Base-by-base conservation (phyloP, 1,140 invertebrate species). In the Papilio xuthus region DNA sequence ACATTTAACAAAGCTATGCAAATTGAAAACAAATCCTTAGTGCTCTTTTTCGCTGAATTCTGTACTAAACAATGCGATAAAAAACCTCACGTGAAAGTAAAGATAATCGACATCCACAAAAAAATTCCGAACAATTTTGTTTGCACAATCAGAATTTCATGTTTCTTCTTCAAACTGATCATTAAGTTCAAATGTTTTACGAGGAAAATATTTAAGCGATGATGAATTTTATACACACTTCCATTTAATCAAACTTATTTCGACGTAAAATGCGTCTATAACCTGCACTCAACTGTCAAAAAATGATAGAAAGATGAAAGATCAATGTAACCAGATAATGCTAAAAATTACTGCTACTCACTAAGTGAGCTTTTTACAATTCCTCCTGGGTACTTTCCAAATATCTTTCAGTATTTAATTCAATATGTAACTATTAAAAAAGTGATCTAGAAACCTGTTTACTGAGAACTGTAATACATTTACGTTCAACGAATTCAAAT, bases 11-110 rank as follows among this genome's bases (percentile, higher is more conserved):
- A 83, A 82, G 77, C 77, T 80, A 79, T 63, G 79, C 50, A 78
- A 82, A 83, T 81, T 74, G 76, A 86, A 89, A 86, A 88, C 85
- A 87, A 88, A 84, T 84, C 78, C 82, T 83, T 86, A 81, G 18
- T 81, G 79, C 53, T 78, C 56, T 83, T 76, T 69, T 84, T 81
- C 69, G 67, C 76, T 78, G 83, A 83, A 83, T 83, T 85, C 71
- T 82, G 79, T 80, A 76, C 63, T 83, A 81, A 85, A 85, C 80
- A 82, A 82, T 78, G 71, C 78, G 79, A 83, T 84, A 83, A 78
- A 86, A 85, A 83, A 69, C 83, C 79, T 83, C 79, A 78, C 85
- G 85, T 83, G 82, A 85, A 86, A 82, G 82, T 84, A 84, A 84
- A 37, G 72, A 71, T 67, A 71, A 71, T 80, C 78, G 67, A 42